phyloP scores from a whole-genome alignment of 1,140 invertebrate species.

The Drosophila virilis region DNA sequence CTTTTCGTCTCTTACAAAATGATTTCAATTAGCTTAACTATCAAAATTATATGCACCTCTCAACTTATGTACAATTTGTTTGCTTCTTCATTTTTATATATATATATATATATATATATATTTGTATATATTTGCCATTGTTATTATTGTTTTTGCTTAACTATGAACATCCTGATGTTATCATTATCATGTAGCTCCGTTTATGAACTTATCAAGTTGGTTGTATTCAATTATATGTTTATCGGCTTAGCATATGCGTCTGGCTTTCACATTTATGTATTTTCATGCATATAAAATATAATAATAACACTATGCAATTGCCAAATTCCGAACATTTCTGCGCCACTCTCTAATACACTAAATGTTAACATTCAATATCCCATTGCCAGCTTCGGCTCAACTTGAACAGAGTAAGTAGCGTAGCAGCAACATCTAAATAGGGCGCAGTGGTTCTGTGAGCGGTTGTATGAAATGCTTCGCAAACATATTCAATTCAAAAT shows the following conservation, averaged over 20 bases:
- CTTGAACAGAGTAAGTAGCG: constrained; percentile 46
- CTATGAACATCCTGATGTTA: constrained; percentile 80
- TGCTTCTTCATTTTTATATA: constrained; percentile 1
- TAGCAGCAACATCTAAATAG: constrained; percentile 18
- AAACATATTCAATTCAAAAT: neutral
- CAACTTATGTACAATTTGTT: constrained; percentile 65
- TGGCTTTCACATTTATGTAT: constrained; percentile 67
- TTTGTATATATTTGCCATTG: constrained; percentile 18
- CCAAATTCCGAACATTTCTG: constrained; percentile 63
- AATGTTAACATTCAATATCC: constrained; percentile 75
- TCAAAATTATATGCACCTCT: constrained; percentile 68
- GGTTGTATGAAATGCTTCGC: constrained; percentile 10
- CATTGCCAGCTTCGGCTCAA: constrained; percentile 29
- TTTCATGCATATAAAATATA: constrained; percentile 50
- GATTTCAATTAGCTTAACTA: constrained; percentile 76
- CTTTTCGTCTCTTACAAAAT: constrained; percentile 64
- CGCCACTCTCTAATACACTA: constrained; percentile 45
- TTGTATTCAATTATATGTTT: constrained; percentile 15
- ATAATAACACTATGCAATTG: constrained; percentile 58
- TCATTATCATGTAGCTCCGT: constrained; percentile 50
- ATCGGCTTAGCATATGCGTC: constrained; percentile 51
- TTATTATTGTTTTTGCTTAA: constrained; percentile 62
- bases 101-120: constrained; percentile 2
- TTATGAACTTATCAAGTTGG: constrained; percentile 6
- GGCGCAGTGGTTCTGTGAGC: constrained; percentile 46